phyloP scores from a whole-genome alignment of 2,797 vertebrate species.

The Scolopax bukidnonensis region DNA sequence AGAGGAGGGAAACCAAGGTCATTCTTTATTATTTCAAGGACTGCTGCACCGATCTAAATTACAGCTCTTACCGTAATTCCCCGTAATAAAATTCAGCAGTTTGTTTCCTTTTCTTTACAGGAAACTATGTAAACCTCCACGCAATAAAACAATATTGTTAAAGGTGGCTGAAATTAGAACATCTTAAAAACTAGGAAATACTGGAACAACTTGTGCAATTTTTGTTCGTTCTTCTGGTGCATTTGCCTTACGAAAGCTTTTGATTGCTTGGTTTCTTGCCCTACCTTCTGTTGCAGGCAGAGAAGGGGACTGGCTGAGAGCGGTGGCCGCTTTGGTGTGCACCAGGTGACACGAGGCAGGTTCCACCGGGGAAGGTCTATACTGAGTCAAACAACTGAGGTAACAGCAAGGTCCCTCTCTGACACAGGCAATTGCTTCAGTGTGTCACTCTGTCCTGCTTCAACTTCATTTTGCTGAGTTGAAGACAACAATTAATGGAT shows the following conservation, averaged over 20 bases:
- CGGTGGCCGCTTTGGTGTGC: fast-evolving
- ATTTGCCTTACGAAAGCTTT: background rate
- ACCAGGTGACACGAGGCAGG: background rate
- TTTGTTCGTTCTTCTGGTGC: background rate
- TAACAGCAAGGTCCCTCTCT: too few species aligned
- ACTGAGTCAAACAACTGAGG: too few species aligned
- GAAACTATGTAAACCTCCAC: background rate
- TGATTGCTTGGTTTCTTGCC: fast-evolving
- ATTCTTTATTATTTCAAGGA: background rate
- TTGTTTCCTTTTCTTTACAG: background rate
- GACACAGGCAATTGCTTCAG: too few species aligned
- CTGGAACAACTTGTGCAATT: background rate
- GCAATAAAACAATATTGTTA: background rate
- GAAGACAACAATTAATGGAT: background rate
- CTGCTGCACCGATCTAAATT: background rate
- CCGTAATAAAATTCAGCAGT: background rate
- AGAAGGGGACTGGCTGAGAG: background rate
- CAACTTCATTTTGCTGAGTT: background rate
- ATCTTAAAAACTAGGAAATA: background rate
- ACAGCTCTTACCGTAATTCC: background rate
- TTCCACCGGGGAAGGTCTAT: too few species aligned
- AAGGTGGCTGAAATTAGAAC: background rate
- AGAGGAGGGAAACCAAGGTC: background rate
- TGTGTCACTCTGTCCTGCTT: background rate
- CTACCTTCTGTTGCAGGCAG: background rate